phyloP scores from a whole-genome alignment of 2,888 invertebrate genomes.

The Eumacrocentrus americanus region DNA sequence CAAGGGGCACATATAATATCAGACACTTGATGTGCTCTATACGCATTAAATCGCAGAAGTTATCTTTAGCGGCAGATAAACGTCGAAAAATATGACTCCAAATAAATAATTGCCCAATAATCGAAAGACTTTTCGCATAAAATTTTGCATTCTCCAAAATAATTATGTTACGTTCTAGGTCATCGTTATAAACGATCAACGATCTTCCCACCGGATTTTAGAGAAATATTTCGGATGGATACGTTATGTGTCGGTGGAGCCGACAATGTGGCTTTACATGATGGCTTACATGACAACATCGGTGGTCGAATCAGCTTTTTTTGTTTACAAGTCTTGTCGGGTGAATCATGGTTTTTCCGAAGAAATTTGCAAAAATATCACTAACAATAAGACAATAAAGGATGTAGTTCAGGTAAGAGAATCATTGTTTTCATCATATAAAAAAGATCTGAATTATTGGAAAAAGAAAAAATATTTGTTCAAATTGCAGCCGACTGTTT shows the following conservation, averaged over 20 bases:
- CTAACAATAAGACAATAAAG: slow-evolving; percentile 67
- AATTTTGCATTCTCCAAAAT: too few relatives aligned
- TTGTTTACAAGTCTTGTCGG: slow-evolving; percentile 77
- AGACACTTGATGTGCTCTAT: too few relatives aligned
- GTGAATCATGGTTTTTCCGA: slow-evolving; percentile 74
- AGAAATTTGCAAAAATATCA: slow-evolving; percentile 72
- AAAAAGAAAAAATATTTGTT: not conserved
- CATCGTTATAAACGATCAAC: not conserved
- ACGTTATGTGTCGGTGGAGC: slow-evolving; percentile 77
- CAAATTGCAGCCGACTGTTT: slow-evolving; percentile 70
- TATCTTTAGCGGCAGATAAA: too few relatives aligned
- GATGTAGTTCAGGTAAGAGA: slow-evolving; percentile 70
- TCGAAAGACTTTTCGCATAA: too few relatives aligned
- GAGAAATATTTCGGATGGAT: slow-evolving; percentile 45
- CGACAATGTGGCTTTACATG: slow-evolving; percentile 88
- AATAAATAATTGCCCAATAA: too few relatives aligned
- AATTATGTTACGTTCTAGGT: not conserved
- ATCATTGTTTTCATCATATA: not conserved
- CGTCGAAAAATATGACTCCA: too few relatives aligned
- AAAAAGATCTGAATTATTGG: not conserved
- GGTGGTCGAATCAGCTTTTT: slow-evolving; percentile 81
- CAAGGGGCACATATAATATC: too few relatives aligned
- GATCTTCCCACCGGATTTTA: slow-evolving; percentile 16
- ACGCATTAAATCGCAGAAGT: too few relatives aligned
- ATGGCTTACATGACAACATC: slow-evolving; percentile 83